Evolutionary conservation across 2,888 invertebrate genomes (phyloP).

Genomic region (Tiliacea aurago): DNA sequence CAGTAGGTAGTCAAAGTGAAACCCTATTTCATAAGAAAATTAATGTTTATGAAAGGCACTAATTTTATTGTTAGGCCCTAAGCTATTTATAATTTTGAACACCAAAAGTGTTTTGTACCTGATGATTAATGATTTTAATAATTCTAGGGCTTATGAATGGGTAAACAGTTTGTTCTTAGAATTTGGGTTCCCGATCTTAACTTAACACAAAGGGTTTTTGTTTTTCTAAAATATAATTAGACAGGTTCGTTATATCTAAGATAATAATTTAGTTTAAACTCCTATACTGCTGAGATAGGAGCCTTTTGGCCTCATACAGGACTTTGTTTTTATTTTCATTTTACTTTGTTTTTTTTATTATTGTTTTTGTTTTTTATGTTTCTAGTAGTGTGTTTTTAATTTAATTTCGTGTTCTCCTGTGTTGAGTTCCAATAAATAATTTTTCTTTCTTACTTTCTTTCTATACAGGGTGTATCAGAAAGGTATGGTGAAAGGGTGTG

Average conservation of each 20-base stretch:
- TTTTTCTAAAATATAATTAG: slow-evolving; percentile 18
- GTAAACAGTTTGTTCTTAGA: slow-evolving; percentile 49
- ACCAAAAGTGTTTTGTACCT: slow-evolving; percentile 50
- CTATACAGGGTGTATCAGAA: neutral
- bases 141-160: slow-evolving; percentile 54
- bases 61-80: slow-evolving; percentile 45
- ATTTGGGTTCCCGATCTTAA: slow-evolving; percentile 22
- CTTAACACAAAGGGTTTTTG: slow-evolving; percentile 42
- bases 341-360: too few relatives aligned
- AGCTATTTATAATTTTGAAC: slow-evolving; percentile 54
- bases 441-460: too few relatives aligned
- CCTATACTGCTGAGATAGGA: too few relatives aligned
- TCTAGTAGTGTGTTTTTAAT: too few relatives aligned
- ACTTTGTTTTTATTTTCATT: too few relatives aligned
- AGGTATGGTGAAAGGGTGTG: neutral
- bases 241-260: neutral
- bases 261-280: neutral
- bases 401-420: too few relatives aligned
- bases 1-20: neutral
- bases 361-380: too few relatives aligned
- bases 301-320: too few relatives aligned
- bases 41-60: slow-evolving; percentile 30
- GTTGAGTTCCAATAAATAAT: too few relatives aligned
- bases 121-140: slow-evolving; percentile 64
- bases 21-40: slow-evolving; percentile 19